Percentiles rank a stretch among this genome's conserved stretches.
phyloP scores from a whole-genome alignment of 37 sponge, comb jelly and placozoan species.

The Mnemiopsis leidyi region DNA sequence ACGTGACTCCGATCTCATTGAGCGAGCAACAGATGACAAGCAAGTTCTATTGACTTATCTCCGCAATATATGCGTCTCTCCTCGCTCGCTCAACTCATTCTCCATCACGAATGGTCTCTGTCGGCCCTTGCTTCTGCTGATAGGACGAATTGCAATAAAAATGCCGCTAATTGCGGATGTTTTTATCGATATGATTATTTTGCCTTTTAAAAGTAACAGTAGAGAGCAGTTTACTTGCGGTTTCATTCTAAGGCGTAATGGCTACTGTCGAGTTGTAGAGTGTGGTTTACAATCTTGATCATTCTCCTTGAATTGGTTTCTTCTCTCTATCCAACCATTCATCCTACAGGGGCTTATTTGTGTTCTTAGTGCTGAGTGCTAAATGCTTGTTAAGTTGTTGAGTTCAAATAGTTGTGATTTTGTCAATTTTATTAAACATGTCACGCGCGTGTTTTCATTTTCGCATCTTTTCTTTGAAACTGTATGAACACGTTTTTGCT shows the following conservation, averaged over 20 bases:
- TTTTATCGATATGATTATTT: neutral
- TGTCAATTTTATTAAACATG: neutral
- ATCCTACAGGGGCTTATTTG: neutral
- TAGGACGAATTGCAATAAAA: neutral
- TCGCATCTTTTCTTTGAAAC: no score
- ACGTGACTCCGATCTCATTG: constrained; percentile 26
- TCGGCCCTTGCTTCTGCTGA: neutral
- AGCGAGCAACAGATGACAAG: constrained; percentile 39
- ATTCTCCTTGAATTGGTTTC: neutral
- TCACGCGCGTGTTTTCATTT: neutral
- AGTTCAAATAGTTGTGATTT: neutral
- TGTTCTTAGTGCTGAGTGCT: neutral
- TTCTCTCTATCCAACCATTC: neutral
- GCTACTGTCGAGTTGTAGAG: no score
- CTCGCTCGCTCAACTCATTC: neutral
- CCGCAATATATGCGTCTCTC: neutral
- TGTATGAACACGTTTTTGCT: no score
- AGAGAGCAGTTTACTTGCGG: neutral
- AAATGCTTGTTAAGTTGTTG: neutral
- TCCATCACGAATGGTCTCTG: neutral
- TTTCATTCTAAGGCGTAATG: neutral
- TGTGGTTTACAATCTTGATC: no score
- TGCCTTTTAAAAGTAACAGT: neutral
- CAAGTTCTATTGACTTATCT: constrained; percentile 48
- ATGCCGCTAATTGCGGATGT: neutral